Percentiles rank a stretch among this genome's conserved stretches.
Evolutionary conservation across 2,888 invertebrate genomes (phyloP).

Genomic region (Volucella bombylans): DNA sequence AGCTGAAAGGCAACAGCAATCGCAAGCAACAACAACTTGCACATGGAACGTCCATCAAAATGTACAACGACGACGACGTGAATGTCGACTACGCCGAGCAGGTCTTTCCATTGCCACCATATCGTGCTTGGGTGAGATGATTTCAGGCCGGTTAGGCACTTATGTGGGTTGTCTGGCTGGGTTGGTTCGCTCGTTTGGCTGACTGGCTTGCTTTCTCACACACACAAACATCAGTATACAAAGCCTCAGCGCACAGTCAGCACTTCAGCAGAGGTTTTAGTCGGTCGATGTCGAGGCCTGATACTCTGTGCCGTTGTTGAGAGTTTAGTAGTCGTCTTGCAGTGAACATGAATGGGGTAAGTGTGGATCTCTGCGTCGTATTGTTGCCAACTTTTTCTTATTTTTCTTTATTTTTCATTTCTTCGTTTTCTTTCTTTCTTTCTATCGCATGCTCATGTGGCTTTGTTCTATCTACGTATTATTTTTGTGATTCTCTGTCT

Average conservation of each 20-base stretch:
- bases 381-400: constrained; percentile 39
- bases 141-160: constrained; percentile 73
- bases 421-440: constrained; percentile 18
- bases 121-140: constrained; percentile 71
- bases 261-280: constrained; percentile 32
- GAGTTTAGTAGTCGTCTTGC: constrained; percentile 72
- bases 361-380: constrained; percentile 64
- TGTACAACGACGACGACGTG: constrained; percentile 30
- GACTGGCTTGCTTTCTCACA: constrained; percentile 61
- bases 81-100: constrained; percentile 46
- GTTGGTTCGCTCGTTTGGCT: constrained; percentile 62
- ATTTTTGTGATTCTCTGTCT: not conserved
- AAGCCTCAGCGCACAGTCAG: constrained; percentile 40
- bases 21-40: constrained; percentile 35
- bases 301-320: constrained; percentile 55
- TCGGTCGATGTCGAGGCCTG: constrained; percentile 57
- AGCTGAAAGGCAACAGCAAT: constrained; percentile 33
- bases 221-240: constrained; percentile 20
- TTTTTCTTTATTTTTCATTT: constrained; percentile 9
- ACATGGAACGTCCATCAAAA: constrained; percentile 51
- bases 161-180: constrained; percentile 63
- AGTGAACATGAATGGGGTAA: constrained; percentile 74
- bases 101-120: constrained; percentile 58
- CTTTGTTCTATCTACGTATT: constrained; percentile 12
- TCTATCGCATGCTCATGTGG: not conserved